Conservation (phyloP, 2,888 invertebrate genomes). For the Troilus luridus region DNA sequence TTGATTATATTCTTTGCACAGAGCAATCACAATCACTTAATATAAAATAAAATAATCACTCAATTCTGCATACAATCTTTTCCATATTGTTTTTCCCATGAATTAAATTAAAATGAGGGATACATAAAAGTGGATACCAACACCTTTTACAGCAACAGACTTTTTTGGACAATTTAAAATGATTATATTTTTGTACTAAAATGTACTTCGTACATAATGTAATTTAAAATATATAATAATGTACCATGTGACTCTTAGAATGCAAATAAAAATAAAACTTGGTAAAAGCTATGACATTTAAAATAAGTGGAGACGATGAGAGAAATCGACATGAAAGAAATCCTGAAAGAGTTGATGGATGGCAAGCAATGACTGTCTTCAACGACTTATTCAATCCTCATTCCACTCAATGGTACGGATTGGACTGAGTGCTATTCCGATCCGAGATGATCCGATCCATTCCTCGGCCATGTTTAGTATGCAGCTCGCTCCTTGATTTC, state of each 20-base stretch:
- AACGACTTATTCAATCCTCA: background rate
- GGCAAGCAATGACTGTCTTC: background rate
- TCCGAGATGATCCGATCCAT: background rate
- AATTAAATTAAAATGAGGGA: no score
- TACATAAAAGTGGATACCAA: no score
- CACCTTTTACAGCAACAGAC: no score
- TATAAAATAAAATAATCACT: no score
- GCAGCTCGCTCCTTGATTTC: constrained; percentile 17
- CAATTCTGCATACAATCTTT: no score
- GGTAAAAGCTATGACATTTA: background rate
- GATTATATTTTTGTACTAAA: no score
- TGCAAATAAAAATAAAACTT: background rate
- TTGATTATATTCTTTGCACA: no score
- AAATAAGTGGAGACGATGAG: background rate
- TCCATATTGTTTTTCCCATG: no score
- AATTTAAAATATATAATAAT: no score
- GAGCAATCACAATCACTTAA: no score
- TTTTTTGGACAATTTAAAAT: no score
- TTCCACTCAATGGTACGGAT: background rate
- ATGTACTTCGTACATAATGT: no score
- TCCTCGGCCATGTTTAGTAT: constrained; percentile 6
- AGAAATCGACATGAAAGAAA: background rate
- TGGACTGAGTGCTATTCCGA: background rate
- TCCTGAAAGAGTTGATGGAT: background rate
- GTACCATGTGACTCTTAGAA: background rate